Base-by-base conservation (phyloP, 2,888 invertebrate species). In the Eugnorisma glareosa region DNA sequence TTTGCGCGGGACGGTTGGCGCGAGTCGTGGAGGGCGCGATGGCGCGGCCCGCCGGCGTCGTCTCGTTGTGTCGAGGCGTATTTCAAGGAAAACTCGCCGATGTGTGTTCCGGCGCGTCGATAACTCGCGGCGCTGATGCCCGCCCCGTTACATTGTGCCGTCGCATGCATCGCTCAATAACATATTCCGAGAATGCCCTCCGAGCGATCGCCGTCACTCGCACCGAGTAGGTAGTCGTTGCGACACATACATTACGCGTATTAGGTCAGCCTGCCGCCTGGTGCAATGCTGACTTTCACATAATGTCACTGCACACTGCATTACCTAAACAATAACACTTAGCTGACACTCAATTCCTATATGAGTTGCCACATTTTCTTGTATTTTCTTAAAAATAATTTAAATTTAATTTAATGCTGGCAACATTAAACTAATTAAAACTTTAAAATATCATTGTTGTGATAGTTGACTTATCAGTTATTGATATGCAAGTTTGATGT, bases 1-100 rank as follows among this genome's bases (percentile, higher is more conserved):
- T 96, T 96, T 96, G 93, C 94, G 95, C 94, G 94, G 94, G 94
- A 94, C 92, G 94, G 91, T 95, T 95, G 95, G 93, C 95, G 96
- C 94, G 95, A 93, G 89, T 91, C 85, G 89, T 82, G 89, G 90
- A 92, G 92, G 93, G 93, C 91, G 94, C 93, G 91, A 90, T 93
- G 92, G 89, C 92, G 91, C 90, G 91, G 90, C 88, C 91, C 93
- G 93, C 93, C 93, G 91, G 91, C 90, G 90, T 90, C 90, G 89
- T 86, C 83, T 82, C 75, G 80, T 73, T 90, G 89, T 90, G 92
- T 90, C 91, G 89, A 82, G 31, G 91, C 91, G 92, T 93, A 93
- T 94, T 95, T 95, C 95, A 94, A 95, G 95, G 95, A 96, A 96
- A 95, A 93, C 93, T 93, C 92, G 89, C 90, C 91, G 91, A 92